Percentiles rank a stretch among this genome's conserved stretches.
Evolutionary conservation across 2,888 invertebrate genomes (phyloP).

Genomic region (Vanessa cardui): DNA sequence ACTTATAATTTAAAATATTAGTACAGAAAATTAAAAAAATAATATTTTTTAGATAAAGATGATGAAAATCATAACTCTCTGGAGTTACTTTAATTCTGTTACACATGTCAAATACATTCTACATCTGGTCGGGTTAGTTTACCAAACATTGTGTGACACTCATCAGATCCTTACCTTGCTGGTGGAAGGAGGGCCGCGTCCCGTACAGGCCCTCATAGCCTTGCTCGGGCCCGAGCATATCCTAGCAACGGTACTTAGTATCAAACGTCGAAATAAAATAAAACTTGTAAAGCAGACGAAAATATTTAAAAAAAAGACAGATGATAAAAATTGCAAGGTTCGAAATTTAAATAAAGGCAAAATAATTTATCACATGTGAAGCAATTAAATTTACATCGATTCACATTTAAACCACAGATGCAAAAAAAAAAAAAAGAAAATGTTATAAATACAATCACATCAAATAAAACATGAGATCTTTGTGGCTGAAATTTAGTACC

Average conservation of each 20-base stretch:
- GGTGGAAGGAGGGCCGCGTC: conserved; percentile 95
- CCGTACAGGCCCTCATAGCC: conserved; percentile 96
- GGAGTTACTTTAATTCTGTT: conserved; percentile 23
- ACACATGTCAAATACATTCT: conserved; percentile 27
- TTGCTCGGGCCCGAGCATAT: conserved; percentile 95
- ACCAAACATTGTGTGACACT: conserved; percentile 50
- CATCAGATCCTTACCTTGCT: conserved; percentile 87
- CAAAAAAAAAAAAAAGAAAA: no score
- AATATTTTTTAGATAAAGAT: no score
- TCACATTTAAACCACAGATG: no score
- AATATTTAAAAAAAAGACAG: neutral
- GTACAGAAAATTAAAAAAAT: neutral
- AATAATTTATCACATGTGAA: neutral
- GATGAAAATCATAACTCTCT: no score
- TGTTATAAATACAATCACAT: no score
- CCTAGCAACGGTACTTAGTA: conserved; percentile 83
- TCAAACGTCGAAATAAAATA: conserved; percentile 27
- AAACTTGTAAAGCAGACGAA: conserved; percentile 13
- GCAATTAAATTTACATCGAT: no score
- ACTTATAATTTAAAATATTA: conserved; percentile 1
- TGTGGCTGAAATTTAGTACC: no score
- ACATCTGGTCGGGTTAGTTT: conserved; percentile 52
- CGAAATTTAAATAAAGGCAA: neutral
- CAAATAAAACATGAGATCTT: no score
- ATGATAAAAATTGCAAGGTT: neutral